These are phyloP conservation scores for Calameuta pallipes DNA, from an alignment of 2,888 invertebrate genomes.

Conservation along the genomic window DNA sequence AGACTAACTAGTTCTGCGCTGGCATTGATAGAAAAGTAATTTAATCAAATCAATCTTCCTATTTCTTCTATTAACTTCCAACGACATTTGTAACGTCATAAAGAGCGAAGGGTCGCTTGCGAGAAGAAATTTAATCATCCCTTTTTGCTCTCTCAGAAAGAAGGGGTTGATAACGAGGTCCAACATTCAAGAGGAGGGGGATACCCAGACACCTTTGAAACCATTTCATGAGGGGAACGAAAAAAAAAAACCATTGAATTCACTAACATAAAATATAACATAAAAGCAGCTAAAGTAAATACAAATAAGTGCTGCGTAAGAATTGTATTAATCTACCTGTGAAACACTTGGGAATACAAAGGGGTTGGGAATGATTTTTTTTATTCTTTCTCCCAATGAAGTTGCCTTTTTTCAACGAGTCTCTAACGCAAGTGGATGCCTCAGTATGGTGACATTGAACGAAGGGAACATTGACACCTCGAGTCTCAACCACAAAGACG, in stretches of 20 bases:
- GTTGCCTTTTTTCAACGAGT: not conserved
- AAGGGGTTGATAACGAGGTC: not conserved
- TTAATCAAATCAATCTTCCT: not conserved
- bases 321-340: not conserved
- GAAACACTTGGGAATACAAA: not conserved
- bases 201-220: not conserved
- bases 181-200: not conserved
- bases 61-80: not conserved
- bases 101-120: not conserved
- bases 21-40: not conserved
- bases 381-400: not conserved
- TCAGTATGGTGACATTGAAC: not conserved
- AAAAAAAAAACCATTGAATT: not conserved
- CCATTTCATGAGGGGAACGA: not conserved
- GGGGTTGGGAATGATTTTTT: not conserved
- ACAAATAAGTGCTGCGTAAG: not conserved
- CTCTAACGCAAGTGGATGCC: not conserved
- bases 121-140: not conserved
- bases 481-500: constrained; percentile 2
- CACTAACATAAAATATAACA: not conserved
- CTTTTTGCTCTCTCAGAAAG: not conserved
- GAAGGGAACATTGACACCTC: constrained; percentile 4
- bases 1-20: not conserved
- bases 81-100: not conserved
- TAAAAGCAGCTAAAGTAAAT: not conserved